Evolutionary conservation across 2,888 invertebrate species (phyloP).

Genomic region (Pycnomerus fuliginosus): DNA sequence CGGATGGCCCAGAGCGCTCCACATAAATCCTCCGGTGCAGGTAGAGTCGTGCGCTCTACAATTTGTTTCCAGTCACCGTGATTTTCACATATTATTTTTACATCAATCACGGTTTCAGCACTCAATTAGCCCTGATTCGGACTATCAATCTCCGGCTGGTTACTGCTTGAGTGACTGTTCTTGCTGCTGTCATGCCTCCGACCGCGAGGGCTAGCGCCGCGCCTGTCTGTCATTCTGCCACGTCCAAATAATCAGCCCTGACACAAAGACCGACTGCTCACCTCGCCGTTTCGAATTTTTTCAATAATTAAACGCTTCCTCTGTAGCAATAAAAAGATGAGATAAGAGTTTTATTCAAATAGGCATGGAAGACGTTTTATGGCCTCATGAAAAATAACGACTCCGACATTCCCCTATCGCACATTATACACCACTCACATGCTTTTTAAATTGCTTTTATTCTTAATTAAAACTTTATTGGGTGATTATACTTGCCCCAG

Average conservation of each 20-base stretch:
- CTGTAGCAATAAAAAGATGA: conserved; percentile 25
- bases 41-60: conserved; percentile 36
- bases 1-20: conserved; percentile 32
- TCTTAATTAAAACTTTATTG: conserved; percentile 33
- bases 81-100: conserved; percentile 53
- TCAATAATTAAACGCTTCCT: conserved; percentile 21
- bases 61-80: conserved; percentile 48
- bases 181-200: conserved; percentile 29
- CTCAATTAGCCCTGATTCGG: conserved; percentile 46
- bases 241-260: conserved; percentile 19
- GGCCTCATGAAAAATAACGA: conserved; percentile 27
- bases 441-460: conserved; percentile 32
- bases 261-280: conserved; percentile 8
- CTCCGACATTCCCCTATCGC: conserved; percentile 28
- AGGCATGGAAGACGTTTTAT: conserved; percentile 28
- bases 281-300: conserved; percentile 14
- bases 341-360: conserved; percentile 32
- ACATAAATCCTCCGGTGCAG: conserved; percentile 42
- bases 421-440: conserved; percentile 29
- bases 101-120: conserved; percentile 52
- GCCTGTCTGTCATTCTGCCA: conserved; percentile 28
- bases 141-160: conserved; percentile 38
- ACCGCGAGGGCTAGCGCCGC: conserved; percentile 26
- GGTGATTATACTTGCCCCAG: conserved; percentile 30
- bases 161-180: conserved; percentile 25